phyloP scores from a whole-genome alignment of 2,888 invertebrate genomes.

The Trissonchulus sp. region DNA sequence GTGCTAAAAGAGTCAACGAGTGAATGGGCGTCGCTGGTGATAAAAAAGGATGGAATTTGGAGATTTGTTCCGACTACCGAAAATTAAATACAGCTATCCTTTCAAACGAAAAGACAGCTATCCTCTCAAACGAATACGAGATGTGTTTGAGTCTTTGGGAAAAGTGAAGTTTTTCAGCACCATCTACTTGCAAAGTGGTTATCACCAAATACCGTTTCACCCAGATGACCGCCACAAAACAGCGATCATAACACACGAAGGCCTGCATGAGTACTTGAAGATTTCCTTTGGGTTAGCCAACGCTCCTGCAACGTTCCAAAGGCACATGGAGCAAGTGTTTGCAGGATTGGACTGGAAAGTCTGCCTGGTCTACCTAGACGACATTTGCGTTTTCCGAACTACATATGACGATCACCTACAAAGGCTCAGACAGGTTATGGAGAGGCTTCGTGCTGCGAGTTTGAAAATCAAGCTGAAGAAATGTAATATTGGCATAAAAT shows the following conservation, averaged over 20 bases:
- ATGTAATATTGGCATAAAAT: conserved; percentile 40
- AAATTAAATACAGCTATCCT: too few species aligned
- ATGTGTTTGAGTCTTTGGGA: too few species aligned
- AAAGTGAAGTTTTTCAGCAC: too few species aligned
- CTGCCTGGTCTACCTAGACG: conserved; percentile 1
- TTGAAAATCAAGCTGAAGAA: too few species aligned
- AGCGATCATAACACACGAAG: conserved; percentile 40
- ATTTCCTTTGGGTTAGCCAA: conserved; percentile 40
- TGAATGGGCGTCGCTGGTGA: not conserved
- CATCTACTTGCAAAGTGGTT: too few species aligned
- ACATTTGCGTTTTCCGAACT: not conserved
- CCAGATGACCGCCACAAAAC: conserved; percentile 37
- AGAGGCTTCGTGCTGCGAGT: conserved; percentile 51
- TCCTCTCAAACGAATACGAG: too few species aligned
- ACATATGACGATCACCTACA: conserved; percentile 49
- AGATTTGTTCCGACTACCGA: too few species aligned
- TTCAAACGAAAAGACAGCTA: too few species aligned
- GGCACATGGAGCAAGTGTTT: conserved; percentile 51
- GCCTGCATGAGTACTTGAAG: too few species aligned
- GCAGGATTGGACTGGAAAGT: conserved; percentile 31
- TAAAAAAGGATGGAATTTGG: too few species aligned
- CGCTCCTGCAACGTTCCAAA: too few species aligned
- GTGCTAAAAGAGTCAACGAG: not conserved
- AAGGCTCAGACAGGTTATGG: conserved; percentile 54
- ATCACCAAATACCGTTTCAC: conserved; percentile 33